A percentile compares a stretch with the other conserved stretches of the same genome.
phyloP scores from a whole-genome alignment of 1,140 invertebrate species.

The Ooceraea biroi region DNA sequence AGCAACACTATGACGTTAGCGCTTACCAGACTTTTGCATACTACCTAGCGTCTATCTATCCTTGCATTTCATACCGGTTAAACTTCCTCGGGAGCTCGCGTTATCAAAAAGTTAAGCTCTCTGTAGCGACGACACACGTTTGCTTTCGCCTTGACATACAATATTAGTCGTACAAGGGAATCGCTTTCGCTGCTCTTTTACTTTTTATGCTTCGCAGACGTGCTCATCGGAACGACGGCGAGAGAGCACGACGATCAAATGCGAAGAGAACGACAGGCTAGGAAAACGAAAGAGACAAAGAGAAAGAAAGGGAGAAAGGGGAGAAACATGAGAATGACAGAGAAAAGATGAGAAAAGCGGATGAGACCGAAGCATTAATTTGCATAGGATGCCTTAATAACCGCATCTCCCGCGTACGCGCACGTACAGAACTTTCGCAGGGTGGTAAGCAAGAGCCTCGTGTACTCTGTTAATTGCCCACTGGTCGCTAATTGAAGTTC shows the following conservation, averaged over 20 bases:
- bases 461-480: slow-evolving; percentile 73
- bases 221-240: slow-evolving; percentile 15
- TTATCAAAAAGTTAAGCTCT: slow-evolving; percentile 23
- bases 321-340: slow-evolving; percentile 34
- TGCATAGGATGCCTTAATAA: slow-evolving; percentile 45
- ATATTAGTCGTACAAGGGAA: slow-evolving; percentile 44
- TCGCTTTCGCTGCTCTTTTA: not conserved
- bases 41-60: not conserved
- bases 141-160: slow-evolving; percentile 20
- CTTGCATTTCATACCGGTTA: not conserved
- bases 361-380: slow-evolving; percentile 63
- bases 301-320: not conserved
- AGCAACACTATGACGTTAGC: not conserved
- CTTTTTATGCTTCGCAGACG: not conserved
- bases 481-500: slow-evolving; percentile 73
- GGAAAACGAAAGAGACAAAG: not conserved
- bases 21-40: not conserved
- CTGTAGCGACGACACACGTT: slow-evolving; percentile 27
- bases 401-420: slow-evolving; percentile 12
- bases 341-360: not conserved
- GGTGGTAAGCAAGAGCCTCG: slow-evolving; percentile 56
- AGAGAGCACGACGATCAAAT: not conserved
- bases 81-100: not conserved
- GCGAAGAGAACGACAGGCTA: slow-evolving; percentile 1
- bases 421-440: slow-evolving; percentile 68